phyloP scores from a whole-genome alignment of 2,888 invertebrate genomes.

The Drosophila mayaguana region DNA sequence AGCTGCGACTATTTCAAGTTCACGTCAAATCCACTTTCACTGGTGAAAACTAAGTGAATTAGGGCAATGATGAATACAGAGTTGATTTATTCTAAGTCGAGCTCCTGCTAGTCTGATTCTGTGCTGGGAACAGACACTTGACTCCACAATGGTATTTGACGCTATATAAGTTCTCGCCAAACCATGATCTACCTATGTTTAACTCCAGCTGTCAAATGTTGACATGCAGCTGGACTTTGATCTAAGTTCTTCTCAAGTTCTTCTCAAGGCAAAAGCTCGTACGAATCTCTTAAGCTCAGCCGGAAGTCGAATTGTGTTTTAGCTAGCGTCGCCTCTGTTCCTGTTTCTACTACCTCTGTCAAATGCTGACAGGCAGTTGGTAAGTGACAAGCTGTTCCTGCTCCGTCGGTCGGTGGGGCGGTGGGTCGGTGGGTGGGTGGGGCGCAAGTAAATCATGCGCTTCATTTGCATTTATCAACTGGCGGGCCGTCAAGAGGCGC shows the following conservation, averaged over 20 bases:
- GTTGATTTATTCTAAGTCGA: no score
- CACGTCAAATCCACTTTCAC: neutral
- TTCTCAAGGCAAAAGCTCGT: neutral
- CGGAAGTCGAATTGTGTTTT: neutral
- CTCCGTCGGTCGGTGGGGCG: neutral
- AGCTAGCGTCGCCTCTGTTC: neutral
- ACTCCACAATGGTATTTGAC: no score
- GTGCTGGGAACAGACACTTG: no score
- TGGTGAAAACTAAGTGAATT: neutral
- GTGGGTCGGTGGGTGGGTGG: neutral
- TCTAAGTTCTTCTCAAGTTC: neutral
- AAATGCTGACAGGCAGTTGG: conserved; percentile 8
- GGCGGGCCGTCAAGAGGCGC: conserved; percentile 17
- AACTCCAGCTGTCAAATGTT: neutral
- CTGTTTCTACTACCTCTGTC: neutral
- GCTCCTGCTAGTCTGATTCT: no score
- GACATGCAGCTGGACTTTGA: neutral
- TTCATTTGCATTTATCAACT: conserved; percentile 63
- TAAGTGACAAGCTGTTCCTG: conserved; percentile 17
- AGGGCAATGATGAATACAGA: neutral
- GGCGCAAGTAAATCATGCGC: conserved; percentile 56
- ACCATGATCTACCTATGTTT: neutral
- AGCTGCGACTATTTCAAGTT: neutral
- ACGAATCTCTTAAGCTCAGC: neutral
- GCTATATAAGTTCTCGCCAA: no score